phyloP scores from a whole-genome alignment of 2,888 invertebrate species.

The Agrotis puta region DNA sequence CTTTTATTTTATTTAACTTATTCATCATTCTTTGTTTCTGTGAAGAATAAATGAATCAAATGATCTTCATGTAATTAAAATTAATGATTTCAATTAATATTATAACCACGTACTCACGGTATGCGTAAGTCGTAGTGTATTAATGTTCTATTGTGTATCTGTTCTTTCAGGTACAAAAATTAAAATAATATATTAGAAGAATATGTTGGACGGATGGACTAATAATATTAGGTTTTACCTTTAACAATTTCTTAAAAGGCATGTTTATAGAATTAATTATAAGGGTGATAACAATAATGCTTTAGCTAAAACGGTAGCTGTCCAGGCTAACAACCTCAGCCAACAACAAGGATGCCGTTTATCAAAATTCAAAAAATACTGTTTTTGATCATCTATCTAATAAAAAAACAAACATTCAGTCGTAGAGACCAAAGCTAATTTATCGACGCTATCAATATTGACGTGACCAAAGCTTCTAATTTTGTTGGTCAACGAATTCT shows the following conservation, averaged over 20 bases:
- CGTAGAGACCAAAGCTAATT: not conserved
- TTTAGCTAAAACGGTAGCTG: not conserved
- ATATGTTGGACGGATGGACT: not conserved
- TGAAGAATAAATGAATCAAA: constrained; percentile 45
- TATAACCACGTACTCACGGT: constrained; percentile 45
- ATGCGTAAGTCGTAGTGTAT: constrained; percentile 29
- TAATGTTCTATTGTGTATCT: constrained; percentile 61
- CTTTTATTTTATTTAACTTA: constrained; percentile 10
- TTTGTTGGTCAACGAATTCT: not conserved
- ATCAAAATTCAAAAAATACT: not conserved
- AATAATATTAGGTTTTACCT: not conserved
- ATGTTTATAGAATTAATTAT: not conserved
- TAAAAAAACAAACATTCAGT: not conserved
- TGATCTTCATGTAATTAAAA: constrained; percentile 54
- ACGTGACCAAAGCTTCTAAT: not conserved
- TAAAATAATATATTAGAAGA: not conserved
- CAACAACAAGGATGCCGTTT: not conserved
- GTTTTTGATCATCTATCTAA: not conserved
- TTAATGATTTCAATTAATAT: constrained; percentile 56
- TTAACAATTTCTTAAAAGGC: not conserved
- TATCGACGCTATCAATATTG: too few relatives aligned
- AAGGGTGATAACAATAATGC: not conserved
- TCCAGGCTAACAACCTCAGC: not conserved
- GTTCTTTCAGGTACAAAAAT: constrained; percentile 36
- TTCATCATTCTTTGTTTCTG: constrained; percentile 43